Evolutionary conservation across 2,797 vertebrate genomes (phyloP).

Genomic region (Anguilla anguilla): DNA sequence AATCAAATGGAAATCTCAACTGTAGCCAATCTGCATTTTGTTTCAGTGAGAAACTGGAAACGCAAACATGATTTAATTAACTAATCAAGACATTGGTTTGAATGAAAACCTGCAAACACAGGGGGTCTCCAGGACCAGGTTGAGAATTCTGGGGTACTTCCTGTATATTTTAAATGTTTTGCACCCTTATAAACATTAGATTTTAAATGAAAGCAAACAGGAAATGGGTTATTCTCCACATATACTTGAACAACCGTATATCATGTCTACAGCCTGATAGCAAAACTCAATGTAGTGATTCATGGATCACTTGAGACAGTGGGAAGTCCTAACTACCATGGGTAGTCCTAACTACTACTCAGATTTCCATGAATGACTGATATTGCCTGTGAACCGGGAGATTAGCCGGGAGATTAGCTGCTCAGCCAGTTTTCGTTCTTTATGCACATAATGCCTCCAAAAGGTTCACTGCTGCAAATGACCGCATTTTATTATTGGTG

Average conservation of each 20-base stretch:
- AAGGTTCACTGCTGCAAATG: background rate
- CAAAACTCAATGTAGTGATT: background rate
- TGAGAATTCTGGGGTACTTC: too few species aligned
- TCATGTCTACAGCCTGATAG: background rate
- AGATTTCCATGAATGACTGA: background rate
- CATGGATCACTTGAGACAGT: background rate
- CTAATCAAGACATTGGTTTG: too few species aligned
- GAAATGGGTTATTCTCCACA: background rate
- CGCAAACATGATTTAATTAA: too few species aligned
- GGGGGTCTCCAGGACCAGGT: too few species aligned
- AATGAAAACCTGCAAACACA: too few species aligned
- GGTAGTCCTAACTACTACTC: background rate
- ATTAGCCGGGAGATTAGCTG: background rate
- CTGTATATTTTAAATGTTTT: too few species aligned
- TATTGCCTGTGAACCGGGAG: background rate
- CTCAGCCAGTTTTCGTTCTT: background rate
- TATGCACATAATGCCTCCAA: background rate
- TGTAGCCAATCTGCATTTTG: background rate
- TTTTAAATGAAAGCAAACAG: background rate
- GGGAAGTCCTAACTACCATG: background rate
- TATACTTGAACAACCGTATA: background rate
- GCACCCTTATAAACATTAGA: too few species aligned
- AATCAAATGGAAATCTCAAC: background rate
- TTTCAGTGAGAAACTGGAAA: too few species aligned
- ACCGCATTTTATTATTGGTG: background rate